Percentiles rank a stretch among this genome's conserved stretches.
Conservation (phyloP, 37 sponge, comb jelly and placozoan species). For the Eunapius fragilis region DNA sequence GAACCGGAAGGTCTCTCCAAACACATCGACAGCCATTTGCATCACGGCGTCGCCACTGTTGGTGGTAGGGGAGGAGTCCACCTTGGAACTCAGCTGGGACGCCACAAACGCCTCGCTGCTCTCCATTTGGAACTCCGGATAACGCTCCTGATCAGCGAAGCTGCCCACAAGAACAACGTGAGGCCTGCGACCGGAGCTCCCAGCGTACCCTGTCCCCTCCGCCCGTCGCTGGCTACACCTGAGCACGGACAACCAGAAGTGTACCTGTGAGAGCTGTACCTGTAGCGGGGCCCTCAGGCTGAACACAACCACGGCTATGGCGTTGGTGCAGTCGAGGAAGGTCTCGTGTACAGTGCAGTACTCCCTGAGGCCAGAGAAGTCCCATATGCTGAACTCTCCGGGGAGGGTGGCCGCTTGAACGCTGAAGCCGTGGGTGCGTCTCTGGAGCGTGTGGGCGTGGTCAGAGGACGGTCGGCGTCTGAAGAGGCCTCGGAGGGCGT, state of each 20-base stretch:
- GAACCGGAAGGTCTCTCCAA: constrained; percentile 62
- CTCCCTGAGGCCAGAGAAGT: constrained; percentile 78
- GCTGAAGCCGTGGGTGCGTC: constrained; percentile 63
- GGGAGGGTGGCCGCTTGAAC: constrained; percentile 61
- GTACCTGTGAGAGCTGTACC: constrained; percentile 62
- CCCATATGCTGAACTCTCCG: constrained; percentile 87
- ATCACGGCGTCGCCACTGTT: constrained; percentile 40
- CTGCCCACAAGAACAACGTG: constrained; percentile 76
- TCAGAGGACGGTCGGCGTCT: constrained; percentile 58
- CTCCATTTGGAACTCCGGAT: background rate
- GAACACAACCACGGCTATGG: constrained; percentile 71
- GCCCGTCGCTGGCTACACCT: constrained; percentile 51
- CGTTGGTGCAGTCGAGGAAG: constrained; percentile 59
- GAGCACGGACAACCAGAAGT: constrained; percentile 84
- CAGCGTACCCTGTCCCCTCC: constrained; percentile 31
- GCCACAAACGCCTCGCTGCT: constrained; percentile 17
- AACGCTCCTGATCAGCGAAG: constrained; percentile 57
- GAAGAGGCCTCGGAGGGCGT: constrained; percentile 61
- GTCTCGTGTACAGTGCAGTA: constrained; percentile 78
- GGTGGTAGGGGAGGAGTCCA: background rate
- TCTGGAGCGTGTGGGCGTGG: constrained; percentile 24
- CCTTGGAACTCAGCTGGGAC: constrained; percentile 16
- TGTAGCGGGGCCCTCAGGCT: constrained; percentile 63
- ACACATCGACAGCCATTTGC: constrained; percentile 34
- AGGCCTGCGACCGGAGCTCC: constrained; percentile 29